Conservation (phyloP, 2,113 vertebrate species). For the Antidorcas marsupialis region DNA sequence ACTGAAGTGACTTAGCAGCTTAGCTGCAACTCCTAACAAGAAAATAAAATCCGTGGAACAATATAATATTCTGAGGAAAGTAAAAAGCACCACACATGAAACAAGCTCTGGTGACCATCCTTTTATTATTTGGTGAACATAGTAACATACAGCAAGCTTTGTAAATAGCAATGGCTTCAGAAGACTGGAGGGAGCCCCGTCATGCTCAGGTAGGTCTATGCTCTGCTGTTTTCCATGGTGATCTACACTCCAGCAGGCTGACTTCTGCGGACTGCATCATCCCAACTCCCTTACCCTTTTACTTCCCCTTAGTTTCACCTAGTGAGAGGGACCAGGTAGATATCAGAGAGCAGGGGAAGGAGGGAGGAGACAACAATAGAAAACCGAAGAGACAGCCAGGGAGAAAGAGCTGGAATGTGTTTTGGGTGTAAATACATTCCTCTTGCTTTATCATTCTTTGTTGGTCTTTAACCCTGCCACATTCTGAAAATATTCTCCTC, state of each 20-base stretch:
- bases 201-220: neutral
- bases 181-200: neutral
- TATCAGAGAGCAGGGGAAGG: neutral
- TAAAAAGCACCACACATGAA: constrained; percentile 47
- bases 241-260: neutral
- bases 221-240: neutral
- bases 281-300: neutral
- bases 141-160: neutral
- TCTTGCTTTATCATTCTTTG: neutral
- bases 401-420: neutral
- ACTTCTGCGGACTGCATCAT: neutral
- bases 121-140: neutral
- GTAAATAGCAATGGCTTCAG: neutral
- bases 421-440: neutral
- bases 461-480: neutral
- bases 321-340: neutral
- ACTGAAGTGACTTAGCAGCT: too few relatives aligned
- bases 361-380: neutral
- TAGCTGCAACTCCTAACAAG: constrained; percentile 36
- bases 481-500: neutral
- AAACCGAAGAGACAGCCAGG: neutral
- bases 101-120: constrained; percentile 7
- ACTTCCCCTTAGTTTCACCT: neutral
- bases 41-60: constrained; percentile 51
- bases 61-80: neutral